A percentile compares a stretch with the other conserved stretches of the same genome.
phyloP scores from a whole-genome alignment of 2,113 vertebrate species.

The Chinchilla lanigera region DNA sequence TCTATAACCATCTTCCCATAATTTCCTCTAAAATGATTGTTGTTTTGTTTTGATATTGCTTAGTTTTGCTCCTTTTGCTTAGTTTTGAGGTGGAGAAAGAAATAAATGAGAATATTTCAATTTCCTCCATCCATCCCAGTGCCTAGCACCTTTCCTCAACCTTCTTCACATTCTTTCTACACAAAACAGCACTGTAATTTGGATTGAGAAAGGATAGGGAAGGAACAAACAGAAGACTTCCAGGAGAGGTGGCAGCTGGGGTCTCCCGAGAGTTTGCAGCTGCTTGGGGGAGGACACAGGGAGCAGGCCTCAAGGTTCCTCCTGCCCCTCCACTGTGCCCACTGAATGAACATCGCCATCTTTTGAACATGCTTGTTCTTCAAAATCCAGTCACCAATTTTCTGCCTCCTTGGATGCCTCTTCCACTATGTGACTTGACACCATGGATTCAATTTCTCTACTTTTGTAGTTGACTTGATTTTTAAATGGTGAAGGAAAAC shows the following conservation, averaged over 20 bases:
- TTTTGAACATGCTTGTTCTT: neutral
- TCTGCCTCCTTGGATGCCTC: neutral
- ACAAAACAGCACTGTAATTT: neutral
- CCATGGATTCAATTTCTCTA: neutral
- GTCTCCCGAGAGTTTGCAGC: neutral
- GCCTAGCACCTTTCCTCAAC: neutral
- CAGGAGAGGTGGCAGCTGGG: neutral
- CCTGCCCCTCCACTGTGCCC: neutral
- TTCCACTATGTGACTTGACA: neutral
- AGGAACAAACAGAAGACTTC: neutral
- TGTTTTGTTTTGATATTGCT: neutral
- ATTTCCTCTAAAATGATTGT: neutral
- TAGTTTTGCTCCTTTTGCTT: neutral
- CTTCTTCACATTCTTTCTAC: neutral
- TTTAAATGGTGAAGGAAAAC: slow-evolving; percentile 39
- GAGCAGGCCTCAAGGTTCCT: neutral
- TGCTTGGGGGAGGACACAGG: neutral
- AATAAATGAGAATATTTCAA: neutral
- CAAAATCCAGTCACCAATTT: neutral
- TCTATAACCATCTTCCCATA: neutral
- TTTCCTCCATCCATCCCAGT: neutral
- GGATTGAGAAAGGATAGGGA: neutral
- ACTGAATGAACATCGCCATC: neutral
- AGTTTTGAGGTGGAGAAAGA: neutral
- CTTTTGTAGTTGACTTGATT: neutral